Evolutionary conservation across 2,797 vertebrate species (phyloP), one percentile per base, ranked within the genome.

Genomic region (Dendrocincla fuliginosa): DNA sequence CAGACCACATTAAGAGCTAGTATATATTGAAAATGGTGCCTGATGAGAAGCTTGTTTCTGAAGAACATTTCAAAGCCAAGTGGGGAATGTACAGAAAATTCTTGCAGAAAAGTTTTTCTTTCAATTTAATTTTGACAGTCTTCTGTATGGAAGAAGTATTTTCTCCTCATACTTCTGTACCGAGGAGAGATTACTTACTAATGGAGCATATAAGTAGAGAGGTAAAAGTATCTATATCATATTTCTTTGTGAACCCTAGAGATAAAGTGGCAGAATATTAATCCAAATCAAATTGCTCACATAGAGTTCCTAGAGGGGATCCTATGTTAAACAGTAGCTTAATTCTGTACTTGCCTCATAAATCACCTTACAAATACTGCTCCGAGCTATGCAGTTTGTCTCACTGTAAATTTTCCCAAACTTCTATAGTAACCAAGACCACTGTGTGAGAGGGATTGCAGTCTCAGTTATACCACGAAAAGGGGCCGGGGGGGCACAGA

Each of bases 1-100:
- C 84, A 79, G 68, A 68, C 81, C 77, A 95, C 74, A 42, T 87
- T 89, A 94, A 89, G 77, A 95, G 42, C 65, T 59, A 52, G 56
- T 67, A 47, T 87, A 37, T 93, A 74, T 74, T 86, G 89, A 94
- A 92, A 87, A 79, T 52, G 57, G 49, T 69, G 91, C 44, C 88
- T 95, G 79, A 63, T 74, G 82, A 85, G 75, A 68, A 82, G 41
- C 81, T 88, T 91, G 67, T 74, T 95, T 84, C 39, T 55, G 49
- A 91, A 88, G 77, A 89, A 83, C n/a, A 13, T 89, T 94, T 94
- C 56, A 93, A 92, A 96, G 67, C 84, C 67, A 67, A 74, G 79
- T 0, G 0, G 74, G 55, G 87, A 65, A 84, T 17, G 13, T 44
- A 80, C 42, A 56, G 56, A 69, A 84, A 86, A 80, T 18, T 65